phyloP scores from a whole-genome alignment of 37 sponge, comb jelly and placozoan species.

The Petrosia ficiformis region DNA sequence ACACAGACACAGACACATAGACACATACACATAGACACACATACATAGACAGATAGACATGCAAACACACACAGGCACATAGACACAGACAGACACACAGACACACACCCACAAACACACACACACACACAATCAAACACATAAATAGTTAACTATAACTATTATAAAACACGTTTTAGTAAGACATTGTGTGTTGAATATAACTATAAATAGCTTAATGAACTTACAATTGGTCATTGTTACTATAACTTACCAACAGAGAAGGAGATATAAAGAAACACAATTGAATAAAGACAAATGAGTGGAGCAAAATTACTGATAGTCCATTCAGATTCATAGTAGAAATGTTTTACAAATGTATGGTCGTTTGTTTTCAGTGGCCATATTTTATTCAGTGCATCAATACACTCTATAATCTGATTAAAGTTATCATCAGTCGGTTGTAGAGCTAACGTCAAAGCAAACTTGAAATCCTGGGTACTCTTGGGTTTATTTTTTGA shows the following conservation, averaged over 20 bases:
- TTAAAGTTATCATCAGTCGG: constrained; percentile 23
- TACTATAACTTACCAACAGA: constrained; percentile 78
- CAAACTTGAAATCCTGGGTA: constrained; percentile 1
- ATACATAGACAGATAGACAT: no score
- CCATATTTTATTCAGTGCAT: constrained; percentile 27
- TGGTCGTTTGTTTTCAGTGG: background rate
- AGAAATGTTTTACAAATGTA: constrained; percentile 53
- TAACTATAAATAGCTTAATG: background rate
- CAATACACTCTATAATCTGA: constrained; percentile 30
- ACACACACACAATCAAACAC: no score
- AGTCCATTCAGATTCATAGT: constrained; percentile 57
- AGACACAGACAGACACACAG: no score
- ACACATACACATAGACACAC: no score
- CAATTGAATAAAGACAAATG: constrained; percentile 73
- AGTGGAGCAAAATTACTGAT: constrained; percentile 76
- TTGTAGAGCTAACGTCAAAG: constrained; percentile 23
- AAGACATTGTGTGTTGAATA: no score
- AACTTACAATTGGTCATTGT: background rate
- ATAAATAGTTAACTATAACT: no score
- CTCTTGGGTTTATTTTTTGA: background rate
- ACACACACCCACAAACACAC: no score
- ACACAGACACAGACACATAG: no score
- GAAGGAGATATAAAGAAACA: constrained; percentile 91
- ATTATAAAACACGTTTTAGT: no score
- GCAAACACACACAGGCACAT: no score